These are phyloP conservation scores for Busseola fusca DNA, from an alignment of 2,888 invertebrate genomes.

Conservation along the genomic window DNA sequence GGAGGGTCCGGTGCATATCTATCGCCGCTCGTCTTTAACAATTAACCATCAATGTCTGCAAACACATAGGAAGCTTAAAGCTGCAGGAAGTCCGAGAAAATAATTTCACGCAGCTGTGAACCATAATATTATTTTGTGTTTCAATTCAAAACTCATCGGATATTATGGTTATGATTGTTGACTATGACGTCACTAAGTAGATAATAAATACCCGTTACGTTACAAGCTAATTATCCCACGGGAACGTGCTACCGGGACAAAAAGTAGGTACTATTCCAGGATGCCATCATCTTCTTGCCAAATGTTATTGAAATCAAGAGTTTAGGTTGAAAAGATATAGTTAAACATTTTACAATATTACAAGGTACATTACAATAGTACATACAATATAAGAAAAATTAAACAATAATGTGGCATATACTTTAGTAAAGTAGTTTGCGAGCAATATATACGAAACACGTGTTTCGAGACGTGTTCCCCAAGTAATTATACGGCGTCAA, in stretches of 20 bases:
- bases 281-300: no score
- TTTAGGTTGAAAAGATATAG: no score
- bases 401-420: no score
- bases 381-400: no score
- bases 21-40: background rate
- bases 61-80: conserved; percentile 13
- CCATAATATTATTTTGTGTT: background rate
- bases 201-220: background rate
- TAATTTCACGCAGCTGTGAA: conserved; percentile 47
- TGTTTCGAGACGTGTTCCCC: background rate
- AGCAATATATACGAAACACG: background rate
- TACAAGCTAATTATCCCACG: no score
- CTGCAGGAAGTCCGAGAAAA: conserved; percentile 8
- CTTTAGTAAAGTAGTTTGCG: no score
- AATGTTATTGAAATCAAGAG: no score
- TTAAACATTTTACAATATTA: no score
- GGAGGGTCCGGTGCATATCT: background rate
- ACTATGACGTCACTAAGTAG: background rate
- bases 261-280: no score
- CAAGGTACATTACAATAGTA: no score
- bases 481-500: no score
- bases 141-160: conserved; percentile 14
- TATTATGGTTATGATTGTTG: background rate
- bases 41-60: conserved; percentile 3
- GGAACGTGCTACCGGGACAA: no score